These are phyloP conservation scores for Cactoblastis cactorum DNA, from an alignment of 2,888 invertebrate genomes.

Conservation along the genomic window DNA sequence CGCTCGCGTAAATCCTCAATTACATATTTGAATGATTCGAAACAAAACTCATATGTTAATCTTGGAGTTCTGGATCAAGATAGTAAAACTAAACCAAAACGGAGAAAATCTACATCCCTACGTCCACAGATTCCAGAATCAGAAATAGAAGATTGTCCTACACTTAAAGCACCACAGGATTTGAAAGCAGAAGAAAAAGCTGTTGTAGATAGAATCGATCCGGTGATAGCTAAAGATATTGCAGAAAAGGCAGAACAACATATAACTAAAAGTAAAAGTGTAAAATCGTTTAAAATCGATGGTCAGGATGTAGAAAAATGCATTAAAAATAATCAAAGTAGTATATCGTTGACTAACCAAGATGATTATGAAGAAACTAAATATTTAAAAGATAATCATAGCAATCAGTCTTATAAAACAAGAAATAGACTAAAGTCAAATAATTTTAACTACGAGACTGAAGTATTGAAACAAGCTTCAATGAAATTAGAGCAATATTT, in stretches of 20 bases:
- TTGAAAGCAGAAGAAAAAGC: slow-evolving; percentile 74
- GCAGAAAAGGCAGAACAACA: slow-evolving; percentile 62
- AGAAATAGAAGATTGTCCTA: slow-evolving; percentile 74
- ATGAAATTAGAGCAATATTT: slow-evolving; percentile 73
- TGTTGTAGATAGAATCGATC: slow-evolving; percentile 62
- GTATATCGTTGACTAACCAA: slow-evolving; percentile 55
- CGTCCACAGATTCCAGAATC: slow-evolving; percentile 67
- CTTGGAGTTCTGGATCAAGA: slow-evolving; percentile 56
- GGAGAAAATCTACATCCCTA: slow-evolving; percentile 58
- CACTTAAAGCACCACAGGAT: slow-evolving; percentile 72
- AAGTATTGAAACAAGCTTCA: slow-evolving; percentile 77
- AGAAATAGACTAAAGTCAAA: slow-evolving; percentile 68
- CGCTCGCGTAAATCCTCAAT: slow-evolving; percentile 69
- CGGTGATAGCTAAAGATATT: slow-evolving; percentile 58
- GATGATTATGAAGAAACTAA: slow-evolving; percentile 66
- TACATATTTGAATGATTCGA: slow-evolving; percentile 71
- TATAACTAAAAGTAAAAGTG: slow-evolving; percentile 53
- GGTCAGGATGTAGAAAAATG: slow-evolving; percentile 63
- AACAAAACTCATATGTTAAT: slow-evolving; percentile 64
- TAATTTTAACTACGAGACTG: slow-evolving; percentile 80
- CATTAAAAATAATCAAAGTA: slow-evolving; percentile 62
- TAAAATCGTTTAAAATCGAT: slow-evolving; percentile 66
- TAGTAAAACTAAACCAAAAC: slow-evolving; percentile 57
- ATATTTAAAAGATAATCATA: slow-evolving; percentile 68
- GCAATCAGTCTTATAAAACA: slow-evolving; percentile 60